phyloP scores from a whole-genome alignment of 2,113 vertebrate species.

The Labeo rohita region DNA sequence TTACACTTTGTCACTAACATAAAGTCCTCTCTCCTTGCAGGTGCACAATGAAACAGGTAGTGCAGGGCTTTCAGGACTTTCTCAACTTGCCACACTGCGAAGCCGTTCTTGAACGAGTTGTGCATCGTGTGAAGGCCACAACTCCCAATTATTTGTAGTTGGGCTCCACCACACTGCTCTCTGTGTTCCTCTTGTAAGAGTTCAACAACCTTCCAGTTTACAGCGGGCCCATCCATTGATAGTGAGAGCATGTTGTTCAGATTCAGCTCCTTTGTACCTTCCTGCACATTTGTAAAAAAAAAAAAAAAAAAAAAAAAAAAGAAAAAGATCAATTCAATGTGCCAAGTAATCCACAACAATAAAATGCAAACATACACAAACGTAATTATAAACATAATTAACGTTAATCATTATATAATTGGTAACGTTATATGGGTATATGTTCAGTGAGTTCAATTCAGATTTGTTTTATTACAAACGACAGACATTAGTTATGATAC shows the following conservation, averaged over 20 bases:
- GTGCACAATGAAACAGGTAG: conserved; percentile 46
- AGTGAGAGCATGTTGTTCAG: conserved; percentile 41
- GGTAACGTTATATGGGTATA: background rate
- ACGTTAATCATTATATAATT: conserved; percentile 1
- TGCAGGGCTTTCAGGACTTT: conserved; percentile 49
- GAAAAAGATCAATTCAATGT: conserved; percentile 26
- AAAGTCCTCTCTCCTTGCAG: conserved; percentile 52
- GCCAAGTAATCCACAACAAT: conserved; percentile 19
- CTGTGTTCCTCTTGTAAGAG: conserved; percentile 47
- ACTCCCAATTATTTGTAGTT: conserved; percentile 46
- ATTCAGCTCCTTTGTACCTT: conserved; percentile 44
- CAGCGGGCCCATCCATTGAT: conserved; percentile 50
- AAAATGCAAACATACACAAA: conserved; percentile 23
- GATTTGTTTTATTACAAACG: background rate
- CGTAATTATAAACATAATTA: background rate
- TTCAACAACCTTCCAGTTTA: conserved; percentile 48
- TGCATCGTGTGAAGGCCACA: conserved; percentile 53
- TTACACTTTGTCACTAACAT: conserved; percentile 30
- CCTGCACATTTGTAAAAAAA: conserved; percentile 37
- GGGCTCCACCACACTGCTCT: conserved; percentile 44
- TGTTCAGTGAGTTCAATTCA: conserved; percentile 10
- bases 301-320: conserved; percentile 4
- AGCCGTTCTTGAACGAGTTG: conserved; percentile 47
- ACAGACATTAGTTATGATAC: conserved; percentile 21
- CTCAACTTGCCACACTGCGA: conserved; percentile 38